A percentile compares a stretch with the other conserved stretches of the same genome.
phyloP scores from a whole-genome alignment of 2,113 vertebrate species.

The Thymallus thymallus region DNA sequence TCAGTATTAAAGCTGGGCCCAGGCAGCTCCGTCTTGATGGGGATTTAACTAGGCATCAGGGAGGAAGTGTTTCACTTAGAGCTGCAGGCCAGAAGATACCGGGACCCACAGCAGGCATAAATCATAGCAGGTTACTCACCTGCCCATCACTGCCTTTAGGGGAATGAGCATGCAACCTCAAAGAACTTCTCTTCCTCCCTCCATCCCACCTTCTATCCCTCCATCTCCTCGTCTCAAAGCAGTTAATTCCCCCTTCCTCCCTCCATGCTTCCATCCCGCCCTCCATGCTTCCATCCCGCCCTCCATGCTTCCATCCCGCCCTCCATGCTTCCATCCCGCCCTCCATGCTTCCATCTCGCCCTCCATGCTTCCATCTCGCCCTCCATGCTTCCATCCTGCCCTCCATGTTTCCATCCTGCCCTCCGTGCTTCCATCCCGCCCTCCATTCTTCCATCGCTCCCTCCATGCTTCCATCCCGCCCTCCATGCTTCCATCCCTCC shows the following conservation, averaged over 20 bases:
- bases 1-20: too few relatives aligned
- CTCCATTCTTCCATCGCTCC: not conserved
- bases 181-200: not conserved
- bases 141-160: conserved; percentile 25
- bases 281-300: too few relatives aligned
- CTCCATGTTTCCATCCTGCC: too few relatives aligned
- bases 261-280: too few relatives aligned
- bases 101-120: conserved; percentile 34
- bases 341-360: too few relatives aligned
- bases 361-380: too few relatives aligned
- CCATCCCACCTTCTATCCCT: not conserved
- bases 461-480: too few relatives aligned
- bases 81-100: conserved; percentile 35
- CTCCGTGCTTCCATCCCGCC: too few relatives aligned
- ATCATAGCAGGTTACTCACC: conserved; percentile 53
- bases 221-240: not conserved
- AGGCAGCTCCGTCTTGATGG: conserved; percentile 31
- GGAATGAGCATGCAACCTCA: conserved; percentile 2
- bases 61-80: conserved; percentile 60
- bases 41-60: conserved; percentile 53
- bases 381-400: too few relatives aligned
- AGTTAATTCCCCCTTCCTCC: too few relatives aligned
- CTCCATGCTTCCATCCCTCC: too few relatives aligned
- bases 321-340: not conserved
- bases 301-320: too few relatives aligned